Conservation (phyloP, 2,797 vertebrate genomes). For the Gallinago stenura region DNA sequence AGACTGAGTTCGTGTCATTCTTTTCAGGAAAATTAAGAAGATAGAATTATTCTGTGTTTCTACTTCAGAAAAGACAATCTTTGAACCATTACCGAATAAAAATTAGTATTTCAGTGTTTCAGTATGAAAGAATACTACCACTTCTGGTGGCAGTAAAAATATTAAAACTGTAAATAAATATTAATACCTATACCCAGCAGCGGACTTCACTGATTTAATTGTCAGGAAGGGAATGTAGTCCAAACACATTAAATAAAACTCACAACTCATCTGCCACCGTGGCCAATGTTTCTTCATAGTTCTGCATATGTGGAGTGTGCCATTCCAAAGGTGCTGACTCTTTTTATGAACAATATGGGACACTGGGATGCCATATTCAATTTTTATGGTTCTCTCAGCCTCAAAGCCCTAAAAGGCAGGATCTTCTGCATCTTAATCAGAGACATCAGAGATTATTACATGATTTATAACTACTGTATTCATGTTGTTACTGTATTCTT, state of each 20-base stretch:
- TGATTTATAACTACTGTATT: neutral
- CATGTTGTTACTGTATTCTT: neutral
- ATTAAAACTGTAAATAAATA: constrained; percentile 8
- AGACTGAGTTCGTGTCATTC: neutral
- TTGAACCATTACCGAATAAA: neutral
- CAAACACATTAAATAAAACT: neutral
- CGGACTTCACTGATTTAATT: neutral
- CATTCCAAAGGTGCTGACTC: neutral
- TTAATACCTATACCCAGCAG: neutral
- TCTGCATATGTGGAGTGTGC: neutral
- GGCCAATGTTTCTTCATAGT: neutral
- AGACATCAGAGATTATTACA: neutral
- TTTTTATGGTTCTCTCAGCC: neutral
- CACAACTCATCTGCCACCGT: neutral
- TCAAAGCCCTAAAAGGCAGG: neutral
- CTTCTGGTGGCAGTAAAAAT: neutral
- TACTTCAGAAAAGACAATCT: neutral
- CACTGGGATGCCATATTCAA: neutral
- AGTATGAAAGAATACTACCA: neutral
- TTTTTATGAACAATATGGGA: neutral
- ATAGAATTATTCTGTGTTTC: neutral
- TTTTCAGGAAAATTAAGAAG: neutral
- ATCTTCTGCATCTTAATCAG: neutral
- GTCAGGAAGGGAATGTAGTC: neutral
- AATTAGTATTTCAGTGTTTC: neutral